Conservation (phyloP, 2,888 invertebrate species). For the Bruchidius siliquastri region DNA sequence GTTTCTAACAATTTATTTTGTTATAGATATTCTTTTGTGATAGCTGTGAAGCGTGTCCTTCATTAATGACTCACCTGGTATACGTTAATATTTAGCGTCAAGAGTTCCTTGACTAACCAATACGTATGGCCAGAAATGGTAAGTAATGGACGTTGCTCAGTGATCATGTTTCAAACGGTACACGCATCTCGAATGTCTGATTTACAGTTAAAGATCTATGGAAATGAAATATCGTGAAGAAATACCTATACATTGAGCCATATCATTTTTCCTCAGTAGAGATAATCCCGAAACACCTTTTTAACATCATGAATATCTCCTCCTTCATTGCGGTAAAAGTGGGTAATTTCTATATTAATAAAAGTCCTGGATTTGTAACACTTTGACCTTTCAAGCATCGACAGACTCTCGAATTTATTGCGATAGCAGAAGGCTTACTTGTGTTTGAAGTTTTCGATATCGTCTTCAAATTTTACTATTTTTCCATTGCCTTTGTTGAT, state of each 20-base stretch:
- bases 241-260: neutral
- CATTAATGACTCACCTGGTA: neutral
- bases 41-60: no score
- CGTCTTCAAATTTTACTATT: no score
- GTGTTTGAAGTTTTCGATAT: no score
- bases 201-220: neutral
- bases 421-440: no score
- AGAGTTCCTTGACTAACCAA: neutral
- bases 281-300: neutral
- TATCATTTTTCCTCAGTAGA: neutral
- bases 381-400: no score
- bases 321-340: neutral
- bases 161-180: neutral
- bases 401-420: no score
- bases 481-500: no score
- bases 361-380: no score
- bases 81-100: neutral
- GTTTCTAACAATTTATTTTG: no score
- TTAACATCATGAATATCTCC: neutral
- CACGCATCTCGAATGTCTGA: neutral
- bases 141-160: neutral
- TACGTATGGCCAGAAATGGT: neutral
- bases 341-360: no score
- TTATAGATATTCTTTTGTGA: no score
- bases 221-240: neutral